A percentile compares a stretch with the other conserved stretches of the same genome.
These are phyloP conservation scores for Ditula angustiorana DNA, from an alignment of 2,888 invertebrate genomes.

Conservation along the genomic window DNA sequence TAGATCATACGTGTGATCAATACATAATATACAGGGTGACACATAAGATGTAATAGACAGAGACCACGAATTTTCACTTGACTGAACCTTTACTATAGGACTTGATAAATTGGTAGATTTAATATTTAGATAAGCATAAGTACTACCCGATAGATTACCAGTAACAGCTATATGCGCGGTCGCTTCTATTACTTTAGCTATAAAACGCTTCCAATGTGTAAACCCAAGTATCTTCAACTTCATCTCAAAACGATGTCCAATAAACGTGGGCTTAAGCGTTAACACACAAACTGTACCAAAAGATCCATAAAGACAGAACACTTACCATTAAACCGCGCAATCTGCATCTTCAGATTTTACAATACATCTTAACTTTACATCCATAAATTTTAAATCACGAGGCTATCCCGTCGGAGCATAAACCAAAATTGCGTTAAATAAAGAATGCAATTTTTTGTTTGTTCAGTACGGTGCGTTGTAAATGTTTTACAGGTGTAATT, in stretches of 20 bases:
- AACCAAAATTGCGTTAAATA: constrained; percentile 60
- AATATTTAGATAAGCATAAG: no score
- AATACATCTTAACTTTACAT: constrained; percentile 29
- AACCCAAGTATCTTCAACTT: not conserved
- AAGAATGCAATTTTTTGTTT: constrained; percentile 66
- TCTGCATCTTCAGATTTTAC: constrained; percentile 18
- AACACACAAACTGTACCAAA: not conserved
- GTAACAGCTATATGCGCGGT: no score
- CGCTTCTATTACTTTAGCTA: no score
- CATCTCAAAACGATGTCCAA: not conserved
- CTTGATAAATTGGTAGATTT: no score
- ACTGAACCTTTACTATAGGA: no score
- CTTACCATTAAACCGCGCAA: constrained; percentile 5
- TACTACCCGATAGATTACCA: no score
- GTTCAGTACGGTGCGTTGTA: constrained; percentile 51
- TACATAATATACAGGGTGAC: no score
- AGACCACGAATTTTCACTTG: no score
- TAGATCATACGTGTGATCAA: no score
- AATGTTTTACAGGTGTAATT: constrained; percentile 62
- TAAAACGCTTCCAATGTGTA: no score
- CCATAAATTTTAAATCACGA: constrained; percentile 57
- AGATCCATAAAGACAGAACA: constrained; percentile 10
- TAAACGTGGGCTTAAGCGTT: not conserved
- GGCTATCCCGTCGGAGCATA: constrained; percentile 49
- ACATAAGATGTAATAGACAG: no score